Evolutionary conservation across 2,797 vertebrate genomes (phyloP), one percentile per base, ranked within the genome.

Genomic region (Typhlichthys eigenmanni): DNA sequence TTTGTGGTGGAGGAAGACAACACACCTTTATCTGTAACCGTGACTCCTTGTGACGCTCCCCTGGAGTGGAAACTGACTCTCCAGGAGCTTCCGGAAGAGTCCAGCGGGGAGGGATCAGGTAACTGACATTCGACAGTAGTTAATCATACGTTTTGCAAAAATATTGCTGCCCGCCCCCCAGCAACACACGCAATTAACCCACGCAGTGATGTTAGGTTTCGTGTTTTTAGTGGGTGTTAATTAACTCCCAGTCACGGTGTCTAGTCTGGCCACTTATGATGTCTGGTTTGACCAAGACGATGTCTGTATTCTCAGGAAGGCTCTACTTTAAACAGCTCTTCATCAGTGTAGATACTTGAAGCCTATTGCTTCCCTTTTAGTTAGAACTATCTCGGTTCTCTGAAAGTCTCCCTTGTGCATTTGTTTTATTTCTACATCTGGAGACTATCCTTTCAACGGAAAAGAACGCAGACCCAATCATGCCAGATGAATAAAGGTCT

Each of bases 1-100:
- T 98, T 99, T 78, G 93, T 96, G 87, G 97, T 99, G 71, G 98
- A 99, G 73, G 98, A 99, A 83, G 98, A 99, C 86, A 98, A 99
- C 87, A 99, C 98, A 6, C 97, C 98, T 0, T 79, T 99, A 55
- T 96, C 95, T 17, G 94, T 99, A 81, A 99, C 95, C 0, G 94
- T 99, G 83, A 99, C 97, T 5, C 98, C 98, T 0, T 99, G 98
- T 0, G 98, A 99, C 34, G 95, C 98, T 6, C 97, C 97, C 60
- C 88, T 99, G 69, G 97, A 99, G 83, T 99, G 98, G 98, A 97
- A 92, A 62, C 91, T 99, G 60, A 97, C 91, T 0, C 92, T 99
- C 66, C 97, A 99, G 86, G 98, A 99, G 75, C 93, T 99, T 57
- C 97, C 95, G 0, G 96, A 99, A 74, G 96, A 97, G 66, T 78